Base-by-base conservation (phyloP, 2,888 invertebrate genomes). In the Lepidonotus clava region DNA sequence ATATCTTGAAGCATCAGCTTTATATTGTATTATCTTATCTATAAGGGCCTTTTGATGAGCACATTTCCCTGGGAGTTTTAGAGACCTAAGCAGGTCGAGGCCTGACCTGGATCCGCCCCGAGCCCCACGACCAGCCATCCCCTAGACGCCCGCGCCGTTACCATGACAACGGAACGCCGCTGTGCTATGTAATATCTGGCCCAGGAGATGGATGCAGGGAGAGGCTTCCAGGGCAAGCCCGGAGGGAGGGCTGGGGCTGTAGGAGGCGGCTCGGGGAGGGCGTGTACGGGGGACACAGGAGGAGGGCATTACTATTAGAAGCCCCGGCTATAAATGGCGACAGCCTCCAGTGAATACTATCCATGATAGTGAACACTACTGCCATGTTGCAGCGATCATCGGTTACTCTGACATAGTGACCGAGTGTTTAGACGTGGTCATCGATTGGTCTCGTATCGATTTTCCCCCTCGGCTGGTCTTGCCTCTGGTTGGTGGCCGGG, bases 131-230 rank as follows among this genome's bases (percentile, higher is more conserved):
- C 61, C 61, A 71, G 36, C 36, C 71, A 34, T 18, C 21, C n/a
- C 36, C 71, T 71, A 71, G 71, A 71, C 71, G n/a, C 71, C 14
- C n/a, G 5, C 8, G 71, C 71, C 36, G 71, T 71, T 71, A 18
- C 36, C 71, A 71, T 71, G 36, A 38, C 71, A 38, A 71, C 71
- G 38, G 38, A 71, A 71, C 71, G 71, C 71, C 6, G 38, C 71
- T 71, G 71, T 38, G 38, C 71, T 71, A 71, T 71, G 71, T 71
- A 71, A 71, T 71, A 71, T 71, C 71, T 34, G 71, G 38, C 38
- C 4, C n/a, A 0, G 34, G 71, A 21, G 71, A 28, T 8, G 8
- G 46, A 46, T 8, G 46, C 8, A 18, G 46, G 46, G 46, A 18
- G 46, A 18, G 46, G 46, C 8, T 46, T 18, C 18, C 46, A 61